phyloP scores from a whole-genome alignment of 1,140 invertebrate species.

The Pseudomyrmex cubaensis region DNA sequence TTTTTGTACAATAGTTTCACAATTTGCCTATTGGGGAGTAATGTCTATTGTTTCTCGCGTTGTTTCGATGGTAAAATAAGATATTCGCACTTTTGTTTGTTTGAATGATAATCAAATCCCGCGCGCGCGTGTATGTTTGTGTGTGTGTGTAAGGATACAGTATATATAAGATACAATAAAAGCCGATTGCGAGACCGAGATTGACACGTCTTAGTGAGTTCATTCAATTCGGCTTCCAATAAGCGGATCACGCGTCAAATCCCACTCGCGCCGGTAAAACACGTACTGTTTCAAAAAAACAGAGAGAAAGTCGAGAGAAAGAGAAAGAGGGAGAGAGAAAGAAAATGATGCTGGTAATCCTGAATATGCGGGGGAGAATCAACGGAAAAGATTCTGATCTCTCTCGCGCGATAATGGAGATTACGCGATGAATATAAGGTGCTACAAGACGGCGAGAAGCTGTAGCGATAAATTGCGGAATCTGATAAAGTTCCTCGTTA shows the following conservation, averaged over 20 bases:
- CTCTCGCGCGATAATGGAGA: constrained; percentile 12
- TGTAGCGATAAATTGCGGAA: constrained; percentile 32
- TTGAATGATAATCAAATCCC: constrained; percentile 41
- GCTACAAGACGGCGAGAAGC: not conserved
- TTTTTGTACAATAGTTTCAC: no score
- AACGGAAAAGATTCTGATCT: not conserved
- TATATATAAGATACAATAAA: not conserved
- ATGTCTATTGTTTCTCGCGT: no score
- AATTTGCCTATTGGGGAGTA: no score
- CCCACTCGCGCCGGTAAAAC: not conserved
- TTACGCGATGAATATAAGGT: constrained; percentile 29
- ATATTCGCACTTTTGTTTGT: not conserved
- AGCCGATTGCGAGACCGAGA: constrained; percentile 4
- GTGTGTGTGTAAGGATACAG: no score
- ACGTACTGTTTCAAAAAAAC: constrained; percentile 16
- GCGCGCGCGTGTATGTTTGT: not conserved
- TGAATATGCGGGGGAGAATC: constrained; percentile 3
- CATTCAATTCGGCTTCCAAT: constrained; percentile 7
- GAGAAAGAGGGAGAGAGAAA: no score
- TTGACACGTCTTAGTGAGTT: constrained; percentile 21
- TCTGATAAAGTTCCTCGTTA: constrained; percentile 25
- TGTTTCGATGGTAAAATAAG: not conserved
- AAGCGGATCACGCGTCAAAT: constrained; percentile 22
- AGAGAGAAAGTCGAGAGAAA: not conserved
- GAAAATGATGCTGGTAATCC: constrained; percentile 5